These are phyloP conservation scores for Leguminivora glycinivorella DNA, from an alignment of 1,140 invertebrate species.

Conservation along the genomic window DNA sequence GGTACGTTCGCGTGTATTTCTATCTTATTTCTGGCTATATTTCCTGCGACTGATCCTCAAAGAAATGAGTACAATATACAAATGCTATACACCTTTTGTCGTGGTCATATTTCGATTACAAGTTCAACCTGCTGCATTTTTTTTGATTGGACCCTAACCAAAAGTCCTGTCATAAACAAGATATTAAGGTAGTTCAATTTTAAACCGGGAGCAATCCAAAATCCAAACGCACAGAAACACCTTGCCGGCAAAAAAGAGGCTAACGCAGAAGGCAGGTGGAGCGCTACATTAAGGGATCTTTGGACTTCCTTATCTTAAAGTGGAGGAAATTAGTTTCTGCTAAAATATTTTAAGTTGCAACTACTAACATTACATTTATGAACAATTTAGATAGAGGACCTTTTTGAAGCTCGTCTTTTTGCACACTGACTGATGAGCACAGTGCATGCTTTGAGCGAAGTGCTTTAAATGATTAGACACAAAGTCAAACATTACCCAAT, in stretches of 20 bases:
- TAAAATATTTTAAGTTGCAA: not conserved
- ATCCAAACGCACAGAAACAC: slow-evolving; percentile 42
- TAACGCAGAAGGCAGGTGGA: slow-evolving; percentile 46
- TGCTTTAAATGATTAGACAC: not conserved
- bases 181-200: slow-evolving; percentile 24
- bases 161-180: slow-evolving; percentile 16
- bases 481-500: not conserved
- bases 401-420: not conserved
- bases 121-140: not conserved
- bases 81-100: not conserved
- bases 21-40: not conserved
- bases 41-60: not conserved
- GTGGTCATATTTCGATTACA: not conserved
- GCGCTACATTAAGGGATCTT: slow-evolving; percentile 17
- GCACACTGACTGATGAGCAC: not conserved
- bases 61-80: not conserved
- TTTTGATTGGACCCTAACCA: not conserved
- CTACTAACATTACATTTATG: not conserved
- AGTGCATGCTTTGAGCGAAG: not conserved
- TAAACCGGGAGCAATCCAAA: slow-evolving; percentile 31
- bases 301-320: slow-evolving; percentile 20
- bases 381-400: not conserved
- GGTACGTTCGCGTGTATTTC: not conserved
- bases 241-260: slow-evolving; percentile 44
- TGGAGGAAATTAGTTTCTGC: slow-evolving; percentile 3